These are phyloP conservation scores for Crocidura indochinensis DNA, from an alignment of 2,797 vertebrate species.

Conservation along the genomic window DNA sequence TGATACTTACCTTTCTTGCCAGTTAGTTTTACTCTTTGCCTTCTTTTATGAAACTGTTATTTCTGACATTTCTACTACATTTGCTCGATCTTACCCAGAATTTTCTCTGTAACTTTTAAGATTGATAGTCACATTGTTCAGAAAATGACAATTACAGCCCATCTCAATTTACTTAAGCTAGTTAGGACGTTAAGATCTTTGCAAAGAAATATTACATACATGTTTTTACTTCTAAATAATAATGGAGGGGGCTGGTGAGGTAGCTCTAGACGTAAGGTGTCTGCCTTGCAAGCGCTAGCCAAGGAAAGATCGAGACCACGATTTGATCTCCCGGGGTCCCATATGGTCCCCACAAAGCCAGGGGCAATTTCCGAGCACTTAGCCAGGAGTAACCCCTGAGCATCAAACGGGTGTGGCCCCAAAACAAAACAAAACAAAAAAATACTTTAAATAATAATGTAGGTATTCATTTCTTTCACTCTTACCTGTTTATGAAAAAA, in stretches of 20 bases:
- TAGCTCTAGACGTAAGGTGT: no score
- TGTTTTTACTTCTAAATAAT: constrained; percentile 10
- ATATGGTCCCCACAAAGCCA: no score
- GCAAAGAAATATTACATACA: not conserved
- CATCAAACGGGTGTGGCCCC: no score
- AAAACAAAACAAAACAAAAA: no score
- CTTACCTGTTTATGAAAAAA: not conserved
- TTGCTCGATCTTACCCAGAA: not conserved
- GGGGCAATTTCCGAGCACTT: no score
- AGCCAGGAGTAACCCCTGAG: no score
- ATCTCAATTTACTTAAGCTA: not conserved
- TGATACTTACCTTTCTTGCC: not conserved
- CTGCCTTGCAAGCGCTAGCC: no score
- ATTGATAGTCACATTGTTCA: not conserved
- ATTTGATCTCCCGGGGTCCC: no score
- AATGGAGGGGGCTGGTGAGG: no score
- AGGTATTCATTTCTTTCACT: constrained; percentile 3
- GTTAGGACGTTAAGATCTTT: not conserved
- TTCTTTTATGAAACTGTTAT: not conserved
- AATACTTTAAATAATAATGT: constrained; percentile 1
- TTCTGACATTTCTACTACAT: constrained; percentile 5
- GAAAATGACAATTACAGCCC: not conserved
- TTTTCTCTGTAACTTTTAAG: not conserved
- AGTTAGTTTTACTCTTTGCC: not conserved
- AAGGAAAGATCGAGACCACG: no score